Evolutionary conservation across 1,140 invertebrate species (phyloP).

Genomic region (Cyclina sinensis): DNA sequence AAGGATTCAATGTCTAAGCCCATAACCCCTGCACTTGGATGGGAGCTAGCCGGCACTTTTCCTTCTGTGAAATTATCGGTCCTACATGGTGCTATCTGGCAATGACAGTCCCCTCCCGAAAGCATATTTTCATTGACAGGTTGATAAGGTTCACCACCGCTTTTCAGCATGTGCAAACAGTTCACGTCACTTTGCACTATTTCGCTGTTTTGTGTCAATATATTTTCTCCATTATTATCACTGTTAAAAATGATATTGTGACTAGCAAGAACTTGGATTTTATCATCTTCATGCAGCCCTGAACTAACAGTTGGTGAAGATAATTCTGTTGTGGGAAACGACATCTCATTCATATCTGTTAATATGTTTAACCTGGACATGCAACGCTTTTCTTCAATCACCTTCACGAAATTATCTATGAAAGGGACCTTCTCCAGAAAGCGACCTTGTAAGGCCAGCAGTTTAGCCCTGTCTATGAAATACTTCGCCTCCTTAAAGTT

Average conservation of each 20-base stretch:
- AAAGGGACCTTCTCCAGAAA: constrained; percentile 37
- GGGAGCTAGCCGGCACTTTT: too few species aligned
- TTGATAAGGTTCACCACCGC: not conserved
- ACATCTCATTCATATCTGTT: not conserved
- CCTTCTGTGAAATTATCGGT: not conserved
- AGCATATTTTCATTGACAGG: not conserved
- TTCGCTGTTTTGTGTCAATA: too few species aligned
- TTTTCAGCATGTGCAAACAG: too few species aligned
- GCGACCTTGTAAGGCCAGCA: not conserved
- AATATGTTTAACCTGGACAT: not conserved
- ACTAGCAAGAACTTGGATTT: too few species aligned
- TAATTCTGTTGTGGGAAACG: not conserved
- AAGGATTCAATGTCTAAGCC: not conserved
- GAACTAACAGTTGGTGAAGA: too few species aligned
- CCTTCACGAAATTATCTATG: not conserved
- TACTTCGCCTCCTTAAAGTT: not conserved
- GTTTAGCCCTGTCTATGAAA: constrained; percentile 37
- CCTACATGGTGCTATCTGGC: not conserved
- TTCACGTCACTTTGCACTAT: too few species aligned
- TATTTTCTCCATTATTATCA: too few species aligned
- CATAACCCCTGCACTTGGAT: too few species aligned
- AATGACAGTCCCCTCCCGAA: not conserved
- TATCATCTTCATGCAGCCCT: too few species aligned
- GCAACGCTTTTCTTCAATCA: not conserved
- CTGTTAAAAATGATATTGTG: too few species aligned